Conservation (phyloP, 1,140 invertebrate genomes). For the Hyles euphorbiae region DNA sequence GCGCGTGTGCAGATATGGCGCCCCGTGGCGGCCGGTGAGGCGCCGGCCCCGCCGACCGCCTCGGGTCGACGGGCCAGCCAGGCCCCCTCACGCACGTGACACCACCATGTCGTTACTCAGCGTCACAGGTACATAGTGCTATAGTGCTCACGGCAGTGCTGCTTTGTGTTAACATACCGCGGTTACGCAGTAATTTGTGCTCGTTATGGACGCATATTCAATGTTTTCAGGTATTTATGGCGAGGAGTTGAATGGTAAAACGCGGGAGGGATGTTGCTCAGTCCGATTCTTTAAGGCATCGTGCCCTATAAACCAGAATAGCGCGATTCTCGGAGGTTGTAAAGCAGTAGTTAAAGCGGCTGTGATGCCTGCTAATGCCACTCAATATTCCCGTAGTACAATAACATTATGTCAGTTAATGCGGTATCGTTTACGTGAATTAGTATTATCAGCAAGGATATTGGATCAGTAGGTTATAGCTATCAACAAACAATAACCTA, state of each 20-base stretch:
- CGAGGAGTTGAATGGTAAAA: constrained; percentile 11
- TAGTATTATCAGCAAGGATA: too few relatives aligned
- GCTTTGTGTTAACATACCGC: constrained; percentile 32
- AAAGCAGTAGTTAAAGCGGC: too few relatives aligned
- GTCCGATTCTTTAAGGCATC: neutral
- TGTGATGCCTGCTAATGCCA: too few relatives aligned
- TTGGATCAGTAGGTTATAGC: too few relatives aligned
- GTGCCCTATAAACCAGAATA: too few relatives aligned
- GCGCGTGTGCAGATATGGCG: constrained; percentile 64
- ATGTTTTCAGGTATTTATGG: constrained; percentile 26
- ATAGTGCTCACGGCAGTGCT: constrained; percentile 23
- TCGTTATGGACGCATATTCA: constrained; percentile 40
- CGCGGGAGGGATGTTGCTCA: neutral
- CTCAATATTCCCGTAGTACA: too few relatives aligned
- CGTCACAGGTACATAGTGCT: constrained; percentile 66
- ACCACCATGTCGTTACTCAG: constrained; percentile 75
- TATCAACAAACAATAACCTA: too few relatives aligned
- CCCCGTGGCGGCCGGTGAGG: constrained; percentile 69
- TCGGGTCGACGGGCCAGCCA: constrained; percentile 65
- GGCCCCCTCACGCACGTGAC: constrained; percentile 38
- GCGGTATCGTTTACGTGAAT: too few relatives aligned
- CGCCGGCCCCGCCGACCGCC: constrained; percentile 68
- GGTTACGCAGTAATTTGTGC: constrained; percentile 40
- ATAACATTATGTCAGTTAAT: too few relatives aligned
- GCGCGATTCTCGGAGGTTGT: too few relatives aligned